Percentiles rank a stretch among this genome's conserved stretches.
These are phyloP conservation scores for Paralinhomoeus sp. DNA, from an alignment of 2,888 invertebrate species.

Conservation along the genomic window DNA sequence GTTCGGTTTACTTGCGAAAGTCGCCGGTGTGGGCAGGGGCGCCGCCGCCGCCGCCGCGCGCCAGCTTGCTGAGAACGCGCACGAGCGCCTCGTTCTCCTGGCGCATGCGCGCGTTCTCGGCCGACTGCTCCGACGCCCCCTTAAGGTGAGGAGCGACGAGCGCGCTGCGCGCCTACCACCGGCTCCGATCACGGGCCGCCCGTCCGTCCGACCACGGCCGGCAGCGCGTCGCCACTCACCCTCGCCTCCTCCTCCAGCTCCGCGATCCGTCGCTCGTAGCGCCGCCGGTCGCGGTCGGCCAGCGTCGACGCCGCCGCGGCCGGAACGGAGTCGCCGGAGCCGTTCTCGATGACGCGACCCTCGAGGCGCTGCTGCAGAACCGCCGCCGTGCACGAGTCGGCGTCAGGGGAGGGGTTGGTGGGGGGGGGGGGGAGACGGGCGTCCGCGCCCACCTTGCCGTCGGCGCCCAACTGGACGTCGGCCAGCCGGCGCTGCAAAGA, in stretches of 20 bases:
- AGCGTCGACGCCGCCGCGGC: background rate
- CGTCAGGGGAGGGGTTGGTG: too few species aligned
- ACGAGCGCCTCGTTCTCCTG: constrained; percentile 10
- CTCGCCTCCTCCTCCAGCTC: constrained; percentile 14
- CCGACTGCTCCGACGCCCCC: background rate
- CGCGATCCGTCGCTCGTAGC: constrained; percentile 15
- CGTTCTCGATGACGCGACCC: background rate
- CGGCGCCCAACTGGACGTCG: constrained; percentile 1
- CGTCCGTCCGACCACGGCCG: too few species aligned
- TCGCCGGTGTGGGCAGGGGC: too few species aligned
- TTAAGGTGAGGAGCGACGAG: too few species aligned
- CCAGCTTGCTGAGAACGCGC: constrained; percentile 9
- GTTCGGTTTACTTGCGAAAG: too few species aligned
- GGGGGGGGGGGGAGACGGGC: too few species aligned
- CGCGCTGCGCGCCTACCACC: too few species aligned
- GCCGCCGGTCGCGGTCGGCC: constrained; percentile 15
- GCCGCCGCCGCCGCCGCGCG: too few species aligned
- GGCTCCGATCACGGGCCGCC: too few species aligned
- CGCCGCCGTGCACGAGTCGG: too few species aligned
- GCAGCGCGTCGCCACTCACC: too few species aligned
- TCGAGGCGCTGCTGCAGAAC: background rate
- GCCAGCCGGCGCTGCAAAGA: constrained; percentile 11
- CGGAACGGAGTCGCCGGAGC: background rate
- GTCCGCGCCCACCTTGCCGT: too few species aligned
- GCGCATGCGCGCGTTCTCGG: constrained; percentile 6